Conservation (phyloP, 2,113 vertebrate species). For the Thamnophis sirtalis region DNA sequence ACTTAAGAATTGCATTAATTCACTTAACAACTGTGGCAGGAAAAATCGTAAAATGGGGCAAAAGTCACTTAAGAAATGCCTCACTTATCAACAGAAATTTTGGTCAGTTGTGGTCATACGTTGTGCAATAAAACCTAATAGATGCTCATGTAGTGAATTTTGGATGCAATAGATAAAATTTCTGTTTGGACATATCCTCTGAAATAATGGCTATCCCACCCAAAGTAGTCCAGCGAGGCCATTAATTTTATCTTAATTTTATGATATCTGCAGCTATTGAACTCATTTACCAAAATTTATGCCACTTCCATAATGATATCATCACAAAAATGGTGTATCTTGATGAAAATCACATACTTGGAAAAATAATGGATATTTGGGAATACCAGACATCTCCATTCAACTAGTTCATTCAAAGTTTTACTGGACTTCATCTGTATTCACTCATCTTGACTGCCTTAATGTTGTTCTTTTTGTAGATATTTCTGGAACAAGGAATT, state of each 20-base stretch:
- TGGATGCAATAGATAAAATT: neutral
- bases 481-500: neutral
- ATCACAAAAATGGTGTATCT: neutral
- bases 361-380: neutral
- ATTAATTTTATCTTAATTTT: neutral
- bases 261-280: neutral
- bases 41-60: neutral
- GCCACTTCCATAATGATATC: neutral
- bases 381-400: neutral
- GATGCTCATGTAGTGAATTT: neutral
- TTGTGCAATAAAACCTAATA: neutral
- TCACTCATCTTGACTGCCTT: neutral
- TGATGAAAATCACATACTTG: neutral
- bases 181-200: neutral
- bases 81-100: neutral
- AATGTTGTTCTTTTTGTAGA: neutral
- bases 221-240: neutral
- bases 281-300: neutral
- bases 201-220: neutral
- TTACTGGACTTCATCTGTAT: neutral
- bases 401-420: neutral
- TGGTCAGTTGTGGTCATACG: neutral
- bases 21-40: neutral
- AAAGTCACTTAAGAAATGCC: neutral
- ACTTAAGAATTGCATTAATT: neutral